Evolutionary conservation across 2,113 vertebrate species (phyloP).

Genomic region (Charadrius vociferus): DNA sequence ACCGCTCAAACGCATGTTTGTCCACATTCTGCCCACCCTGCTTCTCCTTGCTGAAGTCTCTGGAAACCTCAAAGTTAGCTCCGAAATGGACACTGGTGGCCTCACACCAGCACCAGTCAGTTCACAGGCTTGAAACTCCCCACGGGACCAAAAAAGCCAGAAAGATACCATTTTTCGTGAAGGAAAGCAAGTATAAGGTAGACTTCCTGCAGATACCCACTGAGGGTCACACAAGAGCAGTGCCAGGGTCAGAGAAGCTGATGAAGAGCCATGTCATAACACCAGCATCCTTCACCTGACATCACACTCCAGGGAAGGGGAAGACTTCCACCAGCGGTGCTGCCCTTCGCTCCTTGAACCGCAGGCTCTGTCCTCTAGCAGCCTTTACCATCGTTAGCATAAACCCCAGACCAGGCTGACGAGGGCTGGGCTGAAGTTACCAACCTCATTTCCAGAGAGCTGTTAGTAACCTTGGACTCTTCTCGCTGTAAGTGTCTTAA

Average conservation of each 20-base stretch:
- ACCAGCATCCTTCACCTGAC: background rate
- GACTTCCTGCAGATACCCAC: background rate
- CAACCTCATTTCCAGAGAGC: background rate
- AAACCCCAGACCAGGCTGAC: background rate
- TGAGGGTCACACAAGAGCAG: background rate
- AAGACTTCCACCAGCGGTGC: background rate
- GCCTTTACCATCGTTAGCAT: background rate
- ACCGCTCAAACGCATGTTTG: accelerated
- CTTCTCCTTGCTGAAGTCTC: background rate
- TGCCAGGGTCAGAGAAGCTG: background rate
- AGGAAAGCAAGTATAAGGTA: background rate
- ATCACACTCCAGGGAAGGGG: background rate
- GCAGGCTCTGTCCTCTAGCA: background rate
- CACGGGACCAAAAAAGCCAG: background rate
- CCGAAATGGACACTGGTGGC: background rate
- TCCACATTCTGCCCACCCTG: background rate
- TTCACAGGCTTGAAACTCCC: background rate
- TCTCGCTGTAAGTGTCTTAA: background rate
- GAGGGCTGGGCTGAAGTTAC: background rate
- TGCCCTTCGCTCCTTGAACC: background rate
- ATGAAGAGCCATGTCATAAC: background rate
- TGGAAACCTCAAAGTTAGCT: background rate
- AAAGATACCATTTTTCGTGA: background rate
- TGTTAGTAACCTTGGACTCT: background rate
- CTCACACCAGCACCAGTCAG: background rate